Conservation (phyloP, 1,140 invertebrate genomes). For the Watersipora subatra region DNA sequence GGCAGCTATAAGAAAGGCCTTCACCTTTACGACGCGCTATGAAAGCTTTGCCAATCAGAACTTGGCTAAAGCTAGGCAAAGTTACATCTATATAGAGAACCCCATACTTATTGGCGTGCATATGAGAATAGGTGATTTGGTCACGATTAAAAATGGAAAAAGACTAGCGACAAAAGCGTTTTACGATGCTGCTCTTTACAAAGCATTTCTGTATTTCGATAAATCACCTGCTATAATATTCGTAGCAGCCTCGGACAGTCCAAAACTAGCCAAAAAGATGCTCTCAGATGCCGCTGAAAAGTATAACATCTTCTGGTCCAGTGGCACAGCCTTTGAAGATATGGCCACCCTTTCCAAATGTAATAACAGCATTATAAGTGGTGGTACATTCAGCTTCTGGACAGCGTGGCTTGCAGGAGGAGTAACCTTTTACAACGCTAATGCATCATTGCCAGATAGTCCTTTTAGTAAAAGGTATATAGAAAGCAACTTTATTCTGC, state of each 20-base stretch:
- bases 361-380: constrained; percentile 24
- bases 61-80: background rate
- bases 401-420: constrained; percentile 22
- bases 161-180: background rate
- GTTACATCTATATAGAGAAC: background rate
- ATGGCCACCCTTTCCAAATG: constrained; percentile 18
- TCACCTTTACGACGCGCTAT: background rate
- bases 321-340: constrained; percentile 19
- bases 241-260: background rate
- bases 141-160: background rate
- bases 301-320: constrained; percentile 1
- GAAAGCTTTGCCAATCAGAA: background rate
- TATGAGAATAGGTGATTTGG: background rate
- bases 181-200: background rate
- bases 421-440: constrained; percentile 19
- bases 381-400: constrained; percentile 29
- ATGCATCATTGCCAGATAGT: constrained; percentile 11
- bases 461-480: too few species aligned
- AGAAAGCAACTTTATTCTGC: too few species aligned
- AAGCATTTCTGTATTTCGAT: background rate
- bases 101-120: background rate
- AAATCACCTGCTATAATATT: background rate
- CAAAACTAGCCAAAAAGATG: background rate
- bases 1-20: background rate
- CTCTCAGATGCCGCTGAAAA: background rate